Base-by-base conservation (phyloP, 2,888 invertebrate genomes). In the Latrodectus elegans region DNA sequence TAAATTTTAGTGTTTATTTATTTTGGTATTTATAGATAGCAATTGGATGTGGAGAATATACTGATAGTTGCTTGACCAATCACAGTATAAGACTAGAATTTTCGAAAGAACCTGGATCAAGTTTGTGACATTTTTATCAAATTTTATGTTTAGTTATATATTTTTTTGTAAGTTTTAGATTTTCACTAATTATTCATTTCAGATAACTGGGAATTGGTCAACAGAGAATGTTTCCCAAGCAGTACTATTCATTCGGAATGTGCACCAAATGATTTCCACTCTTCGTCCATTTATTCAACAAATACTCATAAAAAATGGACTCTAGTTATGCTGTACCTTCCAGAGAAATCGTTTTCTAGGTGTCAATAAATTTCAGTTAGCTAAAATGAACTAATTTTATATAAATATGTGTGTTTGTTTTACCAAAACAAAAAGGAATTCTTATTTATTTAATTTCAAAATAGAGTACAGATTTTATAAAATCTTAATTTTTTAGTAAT, bases 341-440 rank as follows among this genome's bases (percentile, higher is more conserved):
- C 92, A 6, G 91, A 91, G 70, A 92, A 91, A 89, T 91, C 91
- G 4, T 92, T 91, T 90, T 92, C 92, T 1, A 91, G 92, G 92
- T 92, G 83, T 6, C 38, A 38, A 38, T 38, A 6, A 38, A 38
- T 38, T 6, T 38, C 22, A 3, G 1, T 38, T 38, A 38, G 4
- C 6, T 38, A 38, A 4, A 38, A 38, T 38, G 4, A 6, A 38
- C 38, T 38, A 38, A 38, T 38, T 38, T 38, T 38, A 38, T 38
- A 38, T 38, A 0, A 1, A 38, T 38, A 38, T 38, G 4, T 38
- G 38, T 38, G 38, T 38, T 38, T 2, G 4, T 38, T 38, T 6
- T 6, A 38, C 3, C 38, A 38, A 38, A 38, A 38, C 38, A 38
- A 38, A 38, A 38, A 38, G 38, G 3, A 38, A 38, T 38, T 38